Base-by-base conservation (phyloP, 2,113 vertebrate species). In the Rhipidura dahli region DNA sequence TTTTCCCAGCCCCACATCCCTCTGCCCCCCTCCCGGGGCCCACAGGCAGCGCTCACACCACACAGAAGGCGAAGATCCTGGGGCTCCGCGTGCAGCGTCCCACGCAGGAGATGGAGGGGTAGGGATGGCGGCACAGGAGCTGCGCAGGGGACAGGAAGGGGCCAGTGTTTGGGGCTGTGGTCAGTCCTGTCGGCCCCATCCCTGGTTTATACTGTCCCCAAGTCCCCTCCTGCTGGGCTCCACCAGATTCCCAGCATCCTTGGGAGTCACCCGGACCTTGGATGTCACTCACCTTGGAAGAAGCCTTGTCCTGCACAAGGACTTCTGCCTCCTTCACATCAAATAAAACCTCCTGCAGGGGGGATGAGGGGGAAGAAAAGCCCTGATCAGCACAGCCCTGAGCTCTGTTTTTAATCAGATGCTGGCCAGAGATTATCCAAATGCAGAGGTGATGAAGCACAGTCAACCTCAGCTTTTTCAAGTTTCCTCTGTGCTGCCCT, bases 261-360 rank as follows among this genome's bases (percentile, higher is more conserved):
- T 7, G 0, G 40, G 50, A 37, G 40, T 26, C 35, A 47, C 23
- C 8, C 0, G 1, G 37, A 21, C 13, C 18, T 33, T 2, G n/a
- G 37, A 13, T 11, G 15, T 49, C 5, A 0, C 42, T 39, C 5
- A 98, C 98, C 97, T 85, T 72, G 68, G 98, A 98, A 63, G 96
- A 98, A 49, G 40, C 78, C 76, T 97, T 98, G 37, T 99, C 98
- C 50, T 96, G 98, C 64, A 98, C 96, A 0, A 97, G 97, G 87
- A 99, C 47, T 95, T 99, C 98, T 2, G 98, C 98, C 96, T 99
- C 98, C 91, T 98, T 98, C 90, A 99, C 82, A 35, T 99, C 98
- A 64, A 98, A 93, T 27, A 98, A 97, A 91, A 98, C 98, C 37
- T 98, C 98, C 97, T 96, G 89, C 13, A 42, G 16, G 35, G 79